Base-by-base conservation (phyloP, 2,113 vertebrate genomes). In the Zosterops hypoxanthus region DNA sequence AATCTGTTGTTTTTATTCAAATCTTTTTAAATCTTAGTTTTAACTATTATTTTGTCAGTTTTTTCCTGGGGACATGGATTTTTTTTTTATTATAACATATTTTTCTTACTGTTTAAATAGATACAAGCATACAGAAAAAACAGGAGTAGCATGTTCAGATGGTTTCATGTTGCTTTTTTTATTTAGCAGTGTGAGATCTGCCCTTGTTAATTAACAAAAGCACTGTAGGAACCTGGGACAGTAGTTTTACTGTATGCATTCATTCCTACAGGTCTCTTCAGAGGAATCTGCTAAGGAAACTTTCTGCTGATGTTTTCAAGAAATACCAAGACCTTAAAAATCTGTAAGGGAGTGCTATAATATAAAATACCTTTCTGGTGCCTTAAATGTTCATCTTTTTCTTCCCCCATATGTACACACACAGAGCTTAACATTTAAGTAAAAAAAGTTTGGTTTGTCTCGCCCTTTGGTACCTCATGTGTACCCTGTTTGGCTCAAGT, bases 241-340 rank as follows among this genome's bases (percentile, higher is more conserved):
- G 46, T 20, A n/a, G 31, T 94, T 86, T 94, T 55, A 80, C 60
- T 64, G 10, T 83, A 14, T 84, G 39, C n/a, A 13, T 94, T 93
- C 29, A 31, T 95, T 92, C 88, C 97, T 92, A 55, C 97, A 99
- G 99, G 99, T 99, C 99, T 56, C 97, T 99, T 46, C 98, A 98
- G 92, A 92, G 93, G 96, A 99, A 99, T 95, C 96, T 96, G 47
- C 96, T 99, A 60, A 98, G 96, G 83, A 98, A 98, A 66, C 98
- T 99, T 96, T 98, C 97, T 82, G 97, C 98, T 85, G 97, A 99
- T 77, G 95, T 95, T 84, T 99, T 99, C 97, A 97, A 96, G 61
- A 98, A 97, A 86, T 99, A 99, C 91, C 98, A 97, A 73, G 98
- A 97, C 44, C 98, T 99, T 76, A 98, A 98, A 94, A 98, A 98